phyloP scores from a whole-genome alignment of 2,888 invertebrate species.

The Crioceris asparagi region DNA sequence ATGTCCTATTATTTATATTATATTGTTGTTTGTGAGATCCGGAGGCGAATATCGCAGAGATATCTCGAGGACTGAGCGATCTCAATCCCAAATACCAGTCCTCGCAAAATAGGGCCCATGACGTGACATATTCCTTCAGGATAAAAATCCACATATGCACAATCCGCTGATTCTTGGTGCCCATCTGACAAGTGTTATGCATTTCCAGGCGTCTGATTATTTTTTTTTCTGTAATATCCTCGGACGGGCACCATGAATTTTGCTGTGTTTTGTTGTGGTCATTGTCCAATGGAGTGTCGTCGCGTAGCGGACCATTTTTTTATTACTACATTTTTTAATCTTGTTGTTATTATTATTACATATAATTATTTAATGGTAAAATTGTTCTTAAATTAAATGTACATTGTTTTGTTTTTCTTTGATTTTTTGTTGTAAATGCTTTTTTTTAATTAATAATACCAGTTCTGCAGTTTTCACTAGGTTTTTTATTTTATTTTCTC shows the following conservation, averaged over 20 bases:
- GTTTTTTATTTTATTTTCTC: slow-evolving; percentile 34
- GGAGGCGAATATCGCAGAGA: slow-evolving; percentile 27
- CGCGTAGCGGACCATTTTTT: slow-evolving; percentile 16
- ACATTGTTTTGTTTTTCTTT: slow-evolving; percentile 67
- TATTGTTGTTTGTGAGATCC: slow-evolving; percentile 31
- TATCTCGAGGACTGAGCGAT: slow-evolving; percentile 33
- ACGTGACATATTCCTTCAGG: too few relatives aligned
- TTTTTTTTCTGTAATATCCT: slow-evolving; percentile 34
- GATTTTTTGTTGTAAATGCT: slow-evolving; percentile 67
- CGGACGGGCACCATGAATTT: slow-evolving; percentile 12
- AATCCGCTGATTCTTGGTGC: slow-evolving; percentile 22
- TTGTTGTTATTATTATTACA: slow-evolving; percentile 57
- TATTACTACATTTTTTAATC: slow-evolving; percentile 45
- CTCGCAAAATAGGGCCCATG: slow-evolving; percentile 16
- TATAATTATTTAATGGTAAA: slow-evolving; percentile 60
- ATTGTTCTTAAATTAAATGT: slow-evolving; percentile 63
- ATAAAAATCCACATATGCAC: too few relatives aligned
- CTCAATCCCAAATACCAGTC: slow-evolving; percentile 30
- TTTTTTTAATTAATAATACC: slow-evolving; percentile 59
- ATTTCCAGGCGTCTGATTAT: slow-evolving; percentile 19
- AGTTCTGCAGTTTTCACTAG: slow-evolving; percentile 58
- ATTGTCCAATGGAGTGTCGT: too few relatives aligned
- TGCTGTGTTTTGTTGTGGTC: slow-evolving; percentile 9
- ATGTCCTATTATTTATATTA: slow-evolving; percentile 35
- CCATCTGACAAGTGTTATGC: slow-evolving; percentile 32